Percentiles rank a stretch among this genome's conserved stretches.
phyloP scores from a whole-genome alignment of 2,113 vertebrate species.

The Opisthocomus hoazin region DNA sequence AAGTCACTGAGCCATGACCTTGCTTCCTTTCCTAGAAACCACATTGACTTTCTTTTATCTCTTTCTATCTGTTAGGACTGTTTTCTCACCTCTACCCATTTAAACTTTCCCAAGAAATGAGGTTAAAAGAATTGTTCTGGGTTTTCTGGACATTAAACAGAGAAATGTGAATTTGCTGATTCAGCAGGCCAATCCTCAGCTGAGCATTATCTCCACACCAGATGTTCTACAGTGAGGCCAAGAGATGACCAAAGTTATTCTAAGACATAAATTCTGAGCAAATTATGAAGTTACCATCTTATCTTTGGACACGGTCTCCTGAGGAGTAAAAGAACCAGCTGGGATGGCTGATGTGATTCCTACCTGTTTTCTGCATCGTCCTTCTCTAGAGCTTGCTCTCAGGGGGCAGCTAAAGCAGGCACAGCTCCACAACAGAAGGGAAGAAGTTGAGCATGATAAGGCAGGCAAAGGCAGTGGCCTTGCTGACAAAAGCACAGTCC shows the following conservation, averaged over 20 bases:
- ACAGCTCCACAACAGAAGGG: neutral
- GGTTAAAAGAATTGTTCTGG: neutral
- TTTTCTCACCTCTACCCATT: neutral
- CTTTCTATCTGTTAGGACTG: neutral
- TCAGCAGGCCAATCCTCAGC: neutral
- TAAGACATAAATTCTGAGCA: neutral
- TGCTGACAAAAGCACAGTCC: neutral
- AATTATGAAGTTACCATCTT: neutral
- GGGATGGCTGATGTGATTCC: neutral
- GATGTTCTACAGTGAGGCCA: neutral
- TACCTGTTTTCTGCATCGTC: neutral
- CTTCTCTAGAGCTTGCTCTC: neutral
- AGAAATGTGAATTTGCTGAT: neutral
- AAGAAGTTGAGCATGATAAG: neutral
- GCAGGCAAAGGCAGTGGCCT: neutral
- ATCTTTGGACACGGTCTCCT: neutral
- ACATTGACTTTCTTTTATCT: neutral
- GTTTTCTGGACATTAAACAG: neutral
- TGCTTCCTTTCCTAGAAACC: neutral
- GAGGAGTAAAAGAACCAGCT: neutral
- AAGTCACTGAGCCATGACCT: neutral
- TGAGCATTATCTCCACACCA: neutral
- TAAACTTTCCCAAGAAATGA: neutral
- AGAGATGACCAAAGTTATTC: neutral
- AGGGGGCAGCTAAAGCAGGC: neutral